phyloP scores from a whole-genome alignment of 2,888 invertebrate genomes.

The Lepidonotus clava region DNA sequence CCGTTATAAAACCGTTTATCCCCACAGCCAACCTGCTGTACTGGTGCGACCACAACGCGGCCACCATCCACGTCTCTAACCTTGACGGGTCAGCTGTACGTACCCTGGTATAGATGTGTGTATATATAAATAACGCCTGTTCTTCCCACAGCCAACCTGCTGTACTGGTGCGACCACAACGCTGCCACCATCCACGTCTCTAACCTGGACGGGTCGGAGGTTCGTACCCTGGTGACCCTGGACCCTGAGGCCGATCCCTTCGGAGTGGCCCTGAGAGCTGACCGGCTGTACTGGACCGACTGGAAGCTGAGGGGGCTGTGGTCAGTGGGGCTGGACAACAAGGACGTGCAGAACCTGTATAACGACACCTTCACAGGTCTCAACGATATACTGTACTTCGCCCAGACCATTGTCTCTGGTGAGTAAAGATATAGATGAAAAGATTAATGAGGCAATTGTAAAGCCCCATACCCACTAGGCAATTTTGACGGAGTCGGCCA shows the following conservation, averaged over 20 bases:
- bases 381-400: slow-evolving; percentile 63
- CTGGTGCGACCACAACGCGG: slow-evolving; percentile 76
- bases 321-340: background rate
- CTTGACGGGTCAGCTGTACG: slow-evolving; percentile 65
- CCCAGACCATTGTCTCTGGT: slow-evolving; percentile 49
- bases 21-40: slow-evolving; percentile 71
- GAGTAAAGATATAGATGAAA: too few species aligned
- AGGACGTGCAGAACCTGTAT: background rate
- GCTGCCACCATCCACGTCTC: slow-evolving; percentile 71
- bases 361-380: slow-evolving; percentile 60
- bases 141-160: slow-evolving; percentile 65
- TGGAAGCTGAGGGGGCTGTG: slow-evolving; percentile 68
- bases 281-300: slow-evolving; percentile 74
- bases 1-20: too few species aligned
- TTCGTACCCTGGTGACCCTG: slow-evolving; percentile 63
- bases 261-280: slow-evolving; percentile 70
- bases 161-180: slow-evolving; percentile 78
- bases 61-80: slow-evolving; percentile 70
- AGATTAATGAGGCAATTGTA: too few species aligned
- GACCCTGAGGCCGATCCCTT: slow-evolving; percentile 74
- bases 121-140: too few species aligned
- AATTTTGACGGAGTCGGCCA: too few species aligned
- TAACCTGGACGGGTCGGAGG: slow-evolving; percentile 65
- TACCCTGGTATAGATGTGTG: too few species aligned
- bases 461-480: too few species aligned